These are phyloP conservation scores for Icerya purchasi DNA, from an alignment of 2,888 invertebrate genomes.

Conservation along the genomic window DNA sequence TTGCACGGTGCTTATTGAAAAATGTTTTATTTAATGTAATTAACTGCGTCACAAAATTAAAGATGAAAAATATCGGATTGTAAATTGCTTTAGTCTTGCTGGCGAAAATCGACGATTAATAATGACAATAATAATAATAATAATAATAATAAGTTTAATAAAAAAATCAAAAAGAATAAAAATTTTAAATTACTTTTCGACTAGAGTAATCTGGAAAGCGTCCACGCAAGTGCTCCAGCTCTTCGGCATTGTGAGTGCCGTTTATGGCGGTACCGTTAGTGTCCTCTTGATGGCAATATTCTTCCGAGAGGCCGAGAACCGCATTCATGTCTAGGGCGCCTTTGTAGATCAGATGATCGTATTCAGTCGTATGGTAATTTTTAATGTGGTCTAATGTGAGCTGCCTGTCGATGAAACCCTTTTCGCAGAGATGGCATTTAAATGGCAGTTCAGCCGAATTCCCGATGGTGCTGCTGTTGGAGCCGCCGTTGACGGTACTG, in stretches of 20 bases:
- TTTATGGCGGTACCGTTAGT: slow-evolving; percentile 14
- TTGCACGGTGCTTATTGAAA: no score
- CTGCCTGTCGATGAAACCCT: slow-evolving; percentile 54
- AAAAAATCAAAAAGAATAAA: no score
- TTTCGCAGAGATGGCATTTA: slow-evolving; percentile 83
- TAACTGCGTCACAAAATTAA: no score
- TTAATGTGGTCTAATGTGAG: slow-evolving; percentile 66
- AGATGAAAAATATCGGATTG: no score
- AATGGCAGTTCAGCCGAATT: slow-evolving; percentile 44
- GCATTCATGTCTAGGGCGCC: slow-evolving; percentile 45
- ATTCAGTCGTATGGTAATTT: slow-evolving; percentile 50
- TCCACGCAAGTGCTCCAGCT: slow-evolving; percentile 44
- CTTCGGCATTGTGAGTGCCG: slow-evolving; percentile 36
- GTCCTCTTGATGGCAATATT: slow-evolving; percentile 24
- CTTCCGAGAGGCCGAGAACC: slow-evolving; percentile 28
- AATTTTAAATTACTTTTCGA: slow-evolving; percentile 59
- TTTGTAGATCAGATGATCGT: slow-evolving; percentile 57
- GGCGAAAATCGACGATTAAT: no score
- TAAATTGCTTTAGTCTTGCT: no score
- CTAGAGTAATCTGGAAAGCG: slow-evolving; percentile 72
- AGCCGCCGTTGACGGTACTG: background rate
- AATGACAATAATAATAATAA: no score
- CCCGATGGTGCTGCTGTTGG: background rate
- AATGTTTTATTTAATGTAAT: no score
- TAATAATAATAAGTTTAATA: no score